phyloP scores from a whole-genome alignment of 2,797 vertebrate species.

The Sebastes goodei region DNA sequence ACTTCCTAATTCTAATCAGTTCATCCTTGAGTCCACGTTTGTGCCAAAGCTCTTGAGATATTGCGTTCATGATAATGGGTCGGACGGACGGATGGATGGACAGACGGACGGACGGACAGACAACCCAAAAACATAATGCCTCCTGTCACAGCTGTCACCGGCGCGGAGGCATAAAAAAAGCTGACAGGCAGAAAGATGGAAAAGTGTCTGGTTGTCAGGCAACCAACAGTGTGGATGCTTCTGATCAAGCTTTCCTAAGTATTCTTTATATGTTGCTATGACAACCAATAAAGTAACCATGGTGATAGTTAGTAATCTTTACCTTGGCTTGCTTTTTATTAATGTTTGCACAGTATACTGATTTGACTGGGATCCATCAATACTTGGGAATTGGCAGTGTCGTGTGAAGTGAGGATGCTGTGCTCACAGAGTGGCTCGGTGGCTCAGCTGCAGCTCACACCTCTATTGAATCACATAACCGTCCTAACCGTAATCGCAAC shows the following conservation, averaged over 20 bases:
- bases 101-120: fast-evolving
- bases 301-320: not conserved
- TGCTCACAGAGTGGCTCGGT: not conserved
- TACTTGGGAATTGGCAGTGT: not conserved
- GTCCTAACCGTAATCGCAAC: not conserved
- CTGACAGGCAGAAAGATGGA: not conserved
- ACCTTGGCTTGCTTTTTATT: not conserved
- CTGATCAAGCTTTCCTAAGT: not conserved
- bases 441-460: not conserved
- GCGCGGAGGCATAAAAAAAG: not conserved
- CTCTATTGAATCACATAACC: not conserved
- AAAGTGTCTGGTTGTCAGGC: not conserved
- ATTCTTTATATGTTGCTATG: not conserved
- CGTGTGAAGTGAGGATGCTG: not conserved
- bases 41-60: not conserved
- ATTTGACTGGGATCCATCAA: not conserved
- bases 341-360: not conserved
- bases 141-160: not conserved
- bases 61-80: not conserved
- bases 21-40: not conserved
- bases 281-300: not conserved
- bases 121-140: not conserved
- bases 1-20: not conserved
- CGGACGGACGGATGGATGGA: fast-evolving
- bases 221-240: not conserved